These are phyloP conservation scores for Tuberolachnus salignus DNA, from an alignment of 2,888 invertebrate genomes.

Conservation along the genomic window DNA sequence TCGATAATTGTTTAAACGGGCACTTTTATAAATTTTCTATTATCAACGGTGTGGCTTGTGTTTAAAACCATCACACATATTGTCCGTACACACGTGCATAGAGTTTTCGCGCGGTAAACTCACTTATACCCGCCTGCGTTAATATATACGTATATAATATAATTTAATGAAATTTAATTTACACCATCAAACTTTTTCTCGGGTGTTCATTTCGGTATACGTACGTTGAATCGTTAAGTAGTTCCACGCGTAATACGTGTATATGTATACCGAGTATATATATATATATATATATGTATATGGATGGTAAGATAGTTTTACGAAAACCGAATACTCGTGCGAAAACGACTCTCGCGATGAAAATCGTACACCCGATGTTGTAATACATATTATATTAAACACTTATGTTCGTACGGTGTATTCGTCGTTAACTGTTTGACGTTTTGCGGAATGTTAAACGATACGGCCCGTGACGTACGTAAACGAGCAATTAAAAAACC, in stretches of 20 bases:
- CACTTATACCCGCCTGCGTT: not conserved
- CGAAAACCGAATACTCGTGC: not conserved
- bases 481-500: no score
- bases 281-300: no score
- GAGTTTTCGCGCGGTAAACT: not conserved
- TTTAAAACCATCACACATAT: no score
- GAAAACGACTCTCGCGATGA: not conserved
- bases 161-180: conserved; percentile 36
- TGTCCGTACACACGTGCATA: not conserved
- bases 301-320: not conserved
- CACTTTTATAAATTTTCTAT: no score
- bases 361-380: not conserved
- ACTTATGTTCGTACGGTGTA: not conserved
- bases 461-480: no score
- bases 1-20: no score
- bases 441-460: not conserved
- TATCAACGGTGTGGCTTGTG: no score
- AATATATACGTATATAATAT: no score
- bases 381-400: not conserved
- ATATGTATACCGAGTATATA: no score
- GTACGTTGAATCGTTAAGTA: conserved; percentile 24
- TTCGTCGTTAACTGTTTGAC: not conserved
- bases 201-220: conserved; percentile 23
- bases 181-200: conserved; percentile 11
- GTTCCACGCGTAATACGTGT: not conserved